phyloP scores from a whole-genome alignment of 1,140 invertebrate species.

The Phymorhynchus buccinoides region DNA sequence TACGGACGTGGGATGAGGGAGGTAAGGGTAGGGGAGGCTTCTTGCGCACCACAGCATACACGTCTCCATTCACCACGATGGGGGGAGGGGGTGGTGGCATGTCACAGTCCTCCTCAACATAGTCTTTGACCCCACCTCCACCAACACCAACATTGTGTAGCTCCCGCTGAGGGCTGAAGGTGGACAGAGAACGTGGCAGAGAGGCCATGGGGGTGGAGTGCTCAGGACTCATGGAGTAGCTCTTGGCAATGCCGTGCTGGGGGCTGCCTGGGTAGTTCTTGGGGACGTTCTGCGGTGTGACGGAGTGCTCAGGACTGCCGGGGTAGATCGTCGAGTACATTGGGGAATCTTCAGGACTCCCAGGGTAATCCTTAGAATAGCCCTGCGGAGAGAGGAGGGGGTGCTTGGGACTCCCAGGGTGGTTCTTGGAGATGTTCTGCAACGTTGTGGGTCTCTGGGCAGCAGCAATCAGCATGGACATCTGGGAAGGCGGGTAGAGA shows the following conservation, averaged over 20 bases:
- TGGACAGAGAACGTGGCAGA: constrained; percentile 28
- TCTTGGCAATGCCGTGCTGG: neutral
- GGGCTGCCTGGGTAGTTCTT: too few species aligned
- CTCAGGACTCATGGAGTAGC: constrained; percentile 13
- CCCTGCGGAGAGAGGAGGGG: too few species aligned
- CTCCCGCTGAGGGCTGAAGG: constrained; percentile 23
- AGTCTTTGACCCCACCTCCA: neutral
- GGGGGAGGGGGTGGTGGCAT: constrained; percentile 32
- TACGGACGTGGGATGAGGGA: constrained; percentile 36
- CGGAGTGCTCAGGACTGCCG: too few species aligned
- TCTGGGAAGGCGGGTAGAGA: neutral
- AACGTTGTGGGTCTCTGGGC: neutral
- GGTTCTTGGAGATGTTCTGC: neutral
- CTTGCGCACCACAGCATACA: constrained; percentile 40
- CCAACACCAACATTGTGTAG: neutral
- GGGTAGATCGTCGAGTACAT: too few species aligned
- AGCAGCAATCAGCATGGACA: neutral
- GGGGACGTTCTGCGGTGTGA: too few species aligned
- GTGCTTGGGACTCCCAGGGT: constrained; percentile 1
- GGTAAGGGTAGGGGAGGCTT: constrained; percentile 25
- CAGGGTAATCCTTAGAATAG: constrained; percentile 7
- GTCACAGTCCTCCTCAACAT: constrained; percentile 28
- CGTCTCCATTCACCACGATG: neutral
- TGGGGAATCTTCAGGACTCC: too few species aligned
- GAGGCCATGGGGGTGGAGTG: neutral